Conservation (phyloP, 2,797 vertebrate species). For the Mus minutoides region DNA sequence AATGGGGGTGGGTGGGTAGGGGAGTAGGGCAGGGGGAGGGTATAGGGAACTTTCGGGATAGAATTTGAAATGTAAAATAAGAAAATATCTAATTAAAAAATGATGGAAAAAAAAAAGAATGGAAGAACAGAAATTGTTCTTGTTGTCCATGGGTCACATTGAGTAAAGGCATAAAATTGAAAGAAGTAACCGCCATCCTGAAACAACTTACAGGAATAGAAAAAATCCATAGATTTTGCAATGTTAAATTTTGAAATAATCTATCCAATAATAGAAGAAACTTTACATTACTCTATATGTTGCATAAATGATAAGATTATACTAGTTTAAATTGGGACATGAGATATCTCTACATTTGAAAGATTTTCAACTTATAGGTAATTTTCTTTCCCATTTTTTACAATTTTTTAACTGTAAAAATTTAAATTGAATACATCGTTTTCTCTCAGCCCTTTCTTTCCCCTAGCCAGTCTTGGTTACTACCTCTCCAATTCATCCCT, state of each 20-base stretch:
- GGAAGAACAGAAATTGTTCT: background rate
- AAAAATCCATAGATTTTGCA: background rate
- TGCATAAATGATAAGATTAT: background rate
- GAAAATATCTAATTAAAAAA: no score
- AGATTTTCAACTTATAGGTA: background rate
- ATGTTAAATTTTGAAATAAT: background rate
- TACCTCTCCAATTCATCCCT: no score
- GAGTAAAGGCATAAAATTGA: background rate
- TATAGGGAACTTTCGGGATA: no score
- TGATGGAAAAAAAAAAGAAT: background rate
- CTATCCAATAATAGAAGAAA: background rate
- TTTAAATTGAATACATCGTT: background rate
- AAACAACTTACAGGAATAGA: background rate
- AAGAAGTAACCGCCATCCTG: rapidly evolving
- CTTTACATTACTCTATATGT: background rate
- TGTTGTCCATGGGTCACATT: background rate
- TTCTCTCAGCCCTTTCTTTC: rapidly evolving
- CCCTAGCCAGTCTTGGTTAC: no score
- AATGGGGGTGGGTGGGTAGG: no score
- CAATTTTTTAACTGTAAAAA: background rate
- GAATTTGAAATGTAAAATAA: no score
- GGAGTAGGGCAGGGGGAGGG: no score
- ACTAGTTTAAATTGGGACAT: background rate
- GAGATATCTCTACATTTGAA: background rate
- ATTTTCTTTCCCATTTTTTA: background rate